These are phyloP conservation scores for Zootoca vivipara DNA, from an alignment of 2,113 vertebrate species.

Conservation along the genomic window DNA sequence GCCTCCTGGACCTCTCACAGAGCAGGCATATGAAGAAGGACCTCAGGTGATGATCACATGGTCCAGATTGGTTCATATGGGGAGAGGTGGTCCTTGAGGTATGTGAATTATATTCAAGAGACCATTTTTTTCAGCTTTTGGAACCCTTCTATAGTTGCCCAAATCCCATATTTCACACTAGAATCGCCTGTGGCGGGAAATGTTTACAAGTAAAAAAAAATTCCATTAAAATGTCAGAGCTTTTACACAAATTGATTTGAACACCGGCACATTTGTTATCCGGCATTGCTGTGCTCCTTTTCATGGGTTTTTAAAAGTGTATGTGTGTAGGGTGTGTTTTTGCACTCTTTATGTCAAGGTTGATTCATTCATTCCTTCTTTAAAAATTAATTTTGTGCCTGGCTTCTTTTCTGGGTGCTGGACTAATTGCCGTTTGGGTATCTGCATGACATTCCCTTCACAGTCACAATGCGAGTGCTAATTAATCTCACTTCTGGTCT, in stretches of 20 bases:
- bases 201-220: neutral
- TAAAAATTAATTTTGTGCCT: slow-evolving; percentile 49
- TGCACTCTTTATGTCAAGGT: neutral
- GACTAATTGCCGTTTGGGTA: slow-evolving; percentile 72
- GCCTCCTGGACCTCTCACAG: no score
- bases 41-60: no score
- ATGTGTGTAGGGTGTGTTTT: neutral
- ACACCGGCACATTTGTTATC: neutral
- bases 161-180: neutral
- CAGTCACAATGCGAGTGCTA: slow-evolving; percentile 64
- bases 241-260: neutral
- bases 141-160: neutral
- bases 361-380: slow-evolving; percentile 60
- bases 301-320: neutral
- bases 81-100: no score
- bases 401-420: slow-evolving; percentile 53
- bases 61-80: no score
- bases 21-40: no score
- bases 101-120: neutral
- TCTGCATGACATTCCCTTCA: slow-evolving; percentile 67
- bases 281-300: neutral
- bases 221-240: neutral
- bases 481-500: slow-evolving; percentile 76
- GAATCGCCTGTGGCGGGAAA: neutral
- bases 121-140: neutral